Evolutionary conservation across 2,888 invertebrate genomes (phyloP), one percentile per base, ranked within the genome.

Genomic region (Heliconius aoede): DNA sequence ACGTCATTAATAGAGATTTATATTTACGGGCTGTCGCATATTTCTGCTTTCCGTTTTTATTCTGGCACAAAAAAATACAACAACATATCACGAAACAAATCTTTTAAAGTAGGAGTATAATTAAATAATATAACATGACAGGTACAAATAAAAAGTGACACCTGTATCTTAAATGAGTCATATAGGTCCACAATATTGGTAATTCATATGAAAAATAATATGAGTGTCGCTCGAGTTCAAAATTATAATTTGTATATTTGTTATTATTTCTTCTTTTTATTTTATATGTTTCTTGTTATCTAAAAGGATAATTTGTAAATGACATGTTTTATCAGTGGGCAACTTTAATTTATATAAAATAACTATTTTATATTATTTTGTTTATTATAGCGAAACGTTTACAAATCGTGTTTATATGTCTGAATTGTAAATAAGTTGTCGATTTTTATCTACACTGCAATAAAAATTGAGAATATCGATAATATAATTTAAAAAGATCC

Each of bases 41-140:
- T 40, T 51, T 69, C 36, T 74, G 67, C 40, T 40, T 40, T 74
- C 69, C n/a, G 55, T 62, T 51, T 71, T 24, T 32, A 62, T 24
- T 8, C 51, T 36, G 55, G 21, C 26, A 65, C 64, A 65, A 32
- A 75, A 65, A 32, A 75, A 30, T 32, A 74, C 71, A 62, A 62
- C 71, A 64, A 75, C 62, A 75, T 71, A 74, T 76, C 62, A 61
- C 67, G n/a, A 71, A 68, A 78, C 78, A 61, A 68, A 76, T 76
- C 61, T 74, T 74, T 74, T 61, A 55, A 77, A 74, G 76, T 69
- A 71, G 72, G 72, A 67, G 67, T 78, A 68, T 76, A 74, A 76
- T 78, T 78, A 72, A 78, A 74, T 78, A 74, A 76, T 78, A 74
- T 26, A 76, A 78, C 76, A 76, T 74, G 78, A 76, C 78, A 78